These are phyloP conservation scores for Campoletis sonorensis DNA, from an alignment of 1,140 invertebrate genomes.

Conservation along the genomic window DNA sequence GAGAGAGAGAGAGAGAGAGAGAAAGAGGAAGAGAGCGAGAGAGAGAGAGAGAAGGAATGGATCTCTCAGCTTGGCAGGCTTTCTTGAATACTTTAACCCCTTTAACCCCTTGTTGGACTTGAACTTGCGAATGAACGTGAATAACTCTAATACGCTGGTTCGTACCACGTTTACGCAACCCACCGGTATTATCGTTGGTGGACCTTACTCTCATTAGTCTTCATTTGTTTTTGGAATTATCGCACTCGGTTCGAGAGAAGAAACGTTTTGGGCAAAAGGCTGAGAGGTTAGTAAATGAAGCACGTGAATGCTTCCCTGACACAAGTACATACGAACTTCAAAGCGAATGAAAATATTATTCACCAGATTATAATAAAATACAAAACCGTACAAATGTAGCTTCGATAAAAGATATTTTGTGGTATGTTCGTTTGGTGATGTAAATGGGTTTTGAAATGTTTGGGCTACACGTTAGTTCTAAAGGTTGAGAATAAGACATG, in stretches of 20 bases:
- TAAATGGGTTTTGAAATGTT: no score
- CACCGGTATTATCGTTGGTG: constrained; percentile 56
- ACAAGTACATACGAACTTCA: background rate
- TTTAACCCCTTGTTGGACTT: constrained; percentile 54
- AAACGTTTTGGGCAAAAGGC: background rate
- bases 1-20: constrained; percentile 58
- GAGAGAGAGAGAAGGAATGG: constrained; percentile 62
- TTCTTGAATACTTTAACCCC: constrained; percentile 71
- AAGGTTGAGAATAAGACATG: no score
- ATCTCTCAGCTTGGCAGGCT: constrained; percentile 51
- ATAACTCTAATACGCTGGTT: constrained; percentile 3
- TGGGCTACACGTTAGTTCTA: no score
- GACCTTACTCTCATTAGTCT: constrained; percentile 76
- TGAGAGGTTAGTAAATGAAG: background rate
- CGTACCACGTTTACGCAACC: constrained; percentile 48
- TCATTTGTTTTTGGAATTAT: constrained; percentile 77
- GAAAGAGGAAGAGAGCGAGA: no score
- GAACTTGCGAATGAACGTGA: constrained; percentile 41
- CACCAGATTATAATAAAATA: no score
- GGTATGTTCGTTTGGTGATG: no score
- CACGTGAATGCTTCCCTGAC: constrained; percentile 9
- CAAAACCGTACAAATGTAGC: no score
- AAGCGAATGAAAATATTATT: no score
- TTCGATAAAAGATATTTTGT: no score
- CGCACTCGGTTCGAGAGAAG: constrained; percentile 25